Conservation (phyloP, 92 coral and sea anemone genomes). For the Galaxea fascicularis region DNA sequence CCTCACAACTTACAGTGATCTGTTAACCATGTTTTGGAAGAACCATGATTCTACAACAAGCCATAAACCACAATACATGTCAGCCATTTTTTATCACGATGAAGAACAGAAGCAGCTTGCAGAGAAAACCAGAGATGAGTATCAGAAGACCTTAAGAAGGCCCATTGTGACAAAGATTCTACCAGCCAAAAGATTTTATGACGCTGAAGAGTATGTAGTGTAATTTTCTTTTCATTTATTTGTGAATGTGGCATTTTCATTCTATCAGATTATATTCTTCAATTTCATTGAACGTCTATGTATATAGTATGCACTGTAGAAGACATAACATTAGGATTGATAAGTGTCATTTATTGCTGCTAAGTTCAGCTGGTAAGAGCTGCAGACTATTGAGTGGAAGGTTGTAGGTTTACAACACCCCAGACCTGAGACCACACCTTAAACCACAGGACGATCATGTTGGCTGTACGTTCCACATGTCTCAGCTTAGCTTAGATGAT, state of each 20-base stretch:
- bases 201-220: slow-evolving; percentile 93
- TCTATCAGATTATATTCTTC: not conserved
- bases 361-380: too few species aligned
- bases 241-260: not conserved
- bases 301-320: too few species aligned
- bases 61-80: slow-evolving; percentile 91
- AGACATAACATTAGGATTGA: too few species aligned
- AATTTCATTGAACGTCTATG: too few species aligned
- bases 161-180: slow-evolving; percentile 88
- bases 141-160: slow-evolving; percentile 66
- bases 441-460: too few species aligned
- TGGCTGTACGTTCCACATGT: too few species aligned
- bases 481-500: too few species aligned
- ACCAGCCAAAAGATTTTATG: slow-evolving; percentile 91
- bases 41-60: slow-evolving; percentile 80
- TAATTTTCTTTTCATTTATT: not conserved
- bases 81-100: slow-evolving; percentile 93
- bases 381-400: too few species aligned
- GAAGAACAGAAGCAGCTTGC: slow-evolving; percentile 89
- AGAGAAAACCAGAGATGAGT: slow-evolving; percentile 75
- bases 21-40: slow-evolving; percentile 86
- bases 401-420: too few species aligned
- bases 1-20: slow-evolving; percentile 85
- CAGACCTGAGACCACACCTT: too few species aligned
- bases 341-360: too few species aligned